Conservation (phyloP, 2,113 vertebrate species). For the Seriola aureovittata region DNA sequence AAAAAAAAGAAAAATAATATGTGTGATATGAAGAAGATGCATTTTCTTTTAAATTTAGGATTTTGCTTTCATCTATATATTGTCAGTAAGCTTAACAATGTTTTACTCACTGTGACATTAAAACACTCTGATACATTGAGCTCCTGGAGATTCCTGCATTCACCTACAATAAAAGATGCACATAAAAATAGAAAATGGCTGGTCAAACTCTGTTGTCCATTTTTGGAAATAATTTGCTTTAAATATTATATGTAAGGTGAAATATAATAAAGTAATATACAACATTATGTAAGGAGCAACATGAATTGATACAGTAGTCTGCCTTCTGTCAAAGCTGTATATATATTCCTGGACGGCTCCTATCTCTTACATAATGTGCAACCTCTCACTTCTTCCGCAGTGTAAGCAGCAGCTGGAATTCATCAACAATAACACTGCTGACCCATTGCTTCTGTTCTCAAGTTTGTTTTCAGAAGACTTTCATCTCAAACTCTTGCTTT, state of each 20-base stretch:
- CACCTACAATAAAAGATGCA: conserved; percentile 55
- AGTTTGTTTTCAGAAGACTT: background rate
- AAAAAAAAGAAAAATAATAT: background rate
- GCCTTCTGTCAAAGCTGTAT: conserved; percentile 17
- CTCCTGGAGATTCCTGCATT: conserved; percentile 88
- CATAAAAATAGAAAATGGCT: background rate
- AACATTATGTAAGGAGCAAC: background rate
- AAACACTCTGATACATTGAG: conserved; percentile 88
- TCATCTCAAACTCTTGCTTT: conserved; percentile 39
- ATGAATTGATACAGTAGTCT: background rate
- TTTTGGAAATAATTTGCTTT: background rate
- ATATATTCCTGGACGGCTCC: conserved; percentile 20
- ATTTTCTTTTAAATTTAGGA: conserved; percentile 2
- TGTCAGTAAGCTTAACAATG: background rate
- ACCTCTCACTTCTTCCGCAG: conserved; percentile 17
- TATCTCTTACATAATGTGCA: conserved; percentile 39
- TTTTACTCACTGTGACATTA: conserved; percentile 85
- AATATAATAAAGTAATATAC: background rate
- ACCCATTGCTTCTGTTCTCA: conserved; percentile 53
- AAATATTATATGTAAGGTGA: background rate
- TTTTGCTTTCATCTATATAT: background rate
- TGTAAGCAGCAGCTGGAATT: conserved; percentile 50
- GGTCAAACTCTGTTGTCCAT: background rate
- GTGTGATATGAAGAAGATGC: background rate
- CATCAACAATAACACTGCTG: conserved; percentile 46